Base-by-base conservation (phyloP, 37 sponge, comb jelly and placozoan species). In the Spongia lamella region DNA sequence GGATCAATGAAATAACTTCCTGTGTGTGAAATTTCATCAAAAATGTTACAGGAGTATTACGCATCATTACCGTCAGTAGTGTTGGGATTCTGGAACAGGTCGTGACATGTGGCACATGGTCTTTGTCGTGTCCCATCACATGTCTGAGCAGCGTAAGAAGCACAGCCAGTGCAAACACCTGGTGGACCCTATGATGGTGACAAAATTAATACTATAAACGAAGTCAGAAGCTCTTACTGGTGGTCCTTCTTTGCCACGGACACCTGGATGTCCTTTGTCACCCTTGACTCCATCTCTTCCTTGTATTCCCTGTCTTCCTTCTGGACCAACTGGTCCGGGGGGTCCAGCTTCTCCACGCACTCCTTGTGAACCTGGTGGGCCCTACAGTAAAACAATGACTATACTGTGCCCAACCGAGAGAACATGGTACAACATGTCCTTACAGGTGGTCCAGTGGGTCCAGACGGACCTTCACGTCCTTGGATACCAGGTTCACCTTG, bases 1-100 rank as follows among this genome's bases (percentile, higher is more conserved):
- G 87, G 82, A 70, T 87, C 87, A 30, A 87, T 53, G 39, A 53
- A 87, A 51, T 87, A 80, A 16, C 61, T 62, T 13, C 47, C 5
- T 43, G 5, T 43, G 47, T 43, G n/a, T n/a, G n/a, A n/a, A n/a
- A n/a, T n/a, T n/a, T n/a, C n/a, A n/a, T n/a, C n/a, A n/a, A n/a
- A n/a, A n/a, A n/a, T n/a, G 47, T 43, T 13, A 43, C 47, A 13
- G 47, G 9, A n/a, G n/a, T 9, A 43, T 43, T 43, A 43, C 9
- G n/a, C n/a, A 13, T 43, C 9, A 43, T 43, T 43, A 43, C 47
- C 47, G 5, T 43, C 7, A 43, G 47, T 43, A 13, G 5, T 43
- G 9, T 43, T 43, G 47, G 47, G 47, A 9, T 43, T 43, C 47
- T 13, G 66, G 11, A 70, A 37, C 5, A 84, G 70, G 62, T 85